Evolutionary conservation across 1,140 invertebrate species (phyloP).

Genomic region (Papilio machaon): DNA sequence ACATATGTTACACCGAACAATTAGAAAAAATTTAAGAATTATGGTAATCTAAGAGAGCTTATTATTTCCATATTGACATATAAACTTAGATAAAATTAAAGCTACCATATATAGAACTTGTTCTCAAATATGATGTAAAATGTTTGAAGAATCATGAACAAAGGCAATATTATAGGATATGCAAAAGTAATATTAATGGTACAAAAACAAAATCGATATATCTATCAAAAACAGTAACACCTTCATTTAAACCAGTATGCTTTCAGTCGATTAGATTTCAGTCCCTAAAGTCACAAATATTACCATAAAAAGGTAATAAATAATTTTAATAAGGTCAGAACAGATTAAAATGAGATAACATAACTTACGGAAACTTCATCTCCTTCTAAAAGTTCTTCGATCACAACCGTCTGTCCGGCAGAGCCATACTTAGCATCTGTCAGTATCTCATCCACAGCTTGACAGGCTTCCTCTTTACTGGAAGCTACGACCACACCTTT

Average conservation of each 20-base stretch:
- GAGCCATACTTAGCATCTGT: conserved; percentile 89
- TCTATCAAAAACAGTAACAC: no score
- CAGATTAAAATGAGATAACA: neutral
- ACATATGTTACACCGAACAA: neutral
- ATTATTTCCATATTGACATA: neutral
- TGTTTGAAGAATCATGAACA: no score
- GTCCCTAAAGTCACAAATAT: no score
- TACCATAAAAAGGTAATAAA: no score
- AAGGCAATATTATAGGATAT: no score
- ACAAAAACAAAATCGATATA: no score
- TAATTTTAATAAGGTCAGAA: no score
- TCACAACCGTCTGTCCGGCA: conserved; percentile 92
- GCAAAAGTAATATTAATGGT: no score
- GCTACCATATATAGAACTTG: no score
- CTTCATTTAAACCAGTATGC: no score
- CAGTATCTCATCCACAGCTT: conserved; percentile 91
- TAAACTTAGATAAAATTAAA: neutral
- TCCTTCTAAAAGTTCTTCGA: conserved; percentile 96
- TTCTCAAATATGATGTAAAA: no score
- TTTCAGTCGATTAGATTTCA: no score
- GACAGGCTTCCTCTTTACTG: conserved; percentile 89
- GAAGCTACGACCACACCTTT: conserved; percentile 97
- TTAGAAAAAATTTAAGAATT: conserved; percentile 17
- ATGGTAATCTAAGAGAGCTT: neutral
- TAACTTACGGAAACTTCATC: conserved; percentile 94